Base-by-base conservation (phyloP, 2,888 invertebrate genomes). In the Xylocampa areola region DNA sequence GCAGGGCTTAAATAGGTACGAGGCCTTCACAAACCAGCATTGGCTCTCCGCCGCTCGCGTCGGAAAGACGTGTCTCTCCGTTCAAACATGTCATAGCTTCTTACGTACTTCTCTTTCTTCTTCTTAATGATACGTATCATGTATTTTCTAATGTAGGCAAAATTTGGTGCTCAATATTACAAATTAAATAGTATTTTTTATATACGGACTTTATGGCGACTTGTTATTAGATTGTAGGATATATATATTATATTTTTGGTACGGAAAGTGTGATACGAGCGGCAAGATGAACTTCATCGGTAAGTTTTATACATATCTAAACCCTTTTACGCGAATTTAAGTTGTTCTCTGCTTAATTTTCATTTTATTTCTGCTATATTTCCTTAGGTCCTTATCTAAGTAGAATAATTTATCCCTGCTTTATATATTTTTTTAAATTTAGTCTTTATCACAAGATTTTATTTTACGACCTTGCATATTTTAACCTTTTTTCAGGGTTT, bases 111-210 rank as follows among this genome's bases (percentile, higher is more conserved):
- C 81, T 81, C 57, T 79, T 78, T 80, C 84, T 85, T 79, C 81
- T 84, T 85, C 75, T 84, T 84, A 88, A 88, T 86, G 79, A 91
- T 84, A 92, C 93, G 93, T 93, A 93, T 92, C 93, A 93, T 91
- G 86, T 88, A 89, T 85, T 86, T 83, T 89, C 82, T 88, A 88
- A 75, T 77, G 76, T 75, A 75, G 83, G 84, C 80, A 80, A 87
- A 87, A 82, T 81, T 91, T 88, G 93, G 93, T 93, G 93, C 93
- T 93, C 92, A 92, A 92, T 80, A 81, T 71, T 66, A 80, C 64
- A 75, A 69, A 69, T 64, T 75, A 74, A 68, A 80, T 82, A 85
- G 83, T 89, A 88, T 88, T 90, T 92, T 91, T 90, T 91, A 89
- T 88, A 89, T 81, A 76, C 58, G 85, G 83, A 82, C 83, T 80